Conservation (phyloP, 1,140 invertebrate species). For the Berghia stephanieae region DNA sequence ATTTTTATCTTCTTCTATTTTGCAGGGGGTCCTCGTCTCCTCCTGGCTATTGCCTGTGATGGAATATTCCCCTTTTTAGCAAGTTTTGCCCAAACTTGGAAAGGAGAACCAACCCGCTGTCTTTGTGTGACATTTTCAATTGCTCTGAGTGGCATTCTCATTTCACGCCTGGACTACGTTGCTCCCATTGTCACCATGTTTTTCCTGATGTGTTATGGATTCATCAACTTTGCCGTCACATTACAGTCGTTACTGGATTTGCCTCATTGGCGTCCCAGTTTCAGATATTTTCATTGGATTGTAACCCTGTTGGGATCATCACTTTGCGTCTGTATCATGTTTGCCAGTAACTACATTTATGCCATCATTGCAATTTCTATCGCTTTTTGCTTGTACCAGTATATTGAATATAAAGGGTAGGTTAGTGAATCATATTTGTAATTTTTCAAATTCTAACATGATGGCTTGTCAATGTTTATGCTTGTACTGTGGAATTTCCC, state of each 20-base stretch:
- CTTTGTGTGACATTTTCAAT: conserved; percentile 88
- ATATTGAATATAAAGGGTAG: conserved; percentile 97
- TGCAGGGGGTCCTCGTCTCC: conserved; percentile 71
- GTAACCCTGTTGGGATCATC: conserved; percentile 89
- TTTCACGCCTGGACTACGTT: conserved; percentile 72
- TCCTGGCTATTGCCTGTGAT: conserved; percentile 96
- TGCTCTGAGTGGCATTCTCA: conserved; percentile 92
- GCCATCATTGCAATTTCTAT: conserved; percentile 93
- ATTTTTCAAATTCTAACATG: too few relatives aligned
- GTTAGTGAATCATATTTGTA: too few relatives aligned
- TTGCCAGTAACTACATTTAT: conserved; percentile 98
- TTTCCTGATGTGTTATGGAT: conserved; percentile 99
- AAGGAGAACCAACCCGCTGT: conserved; percentile 93
- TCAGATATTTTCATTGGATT: conserved; percentile 97
- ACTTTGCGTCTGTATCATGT: conserved; percentile 97
- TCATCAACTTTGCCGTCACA: conserved; percentile 86
- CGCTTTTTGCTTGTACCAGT: conserved; percentile 96
- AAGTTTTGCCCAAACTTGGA: conserved; percentile 87
- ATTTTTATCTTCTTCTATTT: too few relatives aligned
- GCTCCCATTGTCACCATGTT: conserved; percentile 76
- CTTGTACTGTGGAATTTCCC: too few relatives aligned
- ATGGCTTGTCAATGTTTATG: too few relatives aligned
- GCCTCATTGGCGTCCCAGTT: conserved; percentile 97
- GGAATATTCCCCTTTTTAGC: conserved; percentile 94
- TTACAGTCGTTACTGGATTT: conserved; percentile 91